Evolutionary conservation across 2,113 vertebrate genomes (phyloP).

Genomic region (Leuciscus idus): DNA sequence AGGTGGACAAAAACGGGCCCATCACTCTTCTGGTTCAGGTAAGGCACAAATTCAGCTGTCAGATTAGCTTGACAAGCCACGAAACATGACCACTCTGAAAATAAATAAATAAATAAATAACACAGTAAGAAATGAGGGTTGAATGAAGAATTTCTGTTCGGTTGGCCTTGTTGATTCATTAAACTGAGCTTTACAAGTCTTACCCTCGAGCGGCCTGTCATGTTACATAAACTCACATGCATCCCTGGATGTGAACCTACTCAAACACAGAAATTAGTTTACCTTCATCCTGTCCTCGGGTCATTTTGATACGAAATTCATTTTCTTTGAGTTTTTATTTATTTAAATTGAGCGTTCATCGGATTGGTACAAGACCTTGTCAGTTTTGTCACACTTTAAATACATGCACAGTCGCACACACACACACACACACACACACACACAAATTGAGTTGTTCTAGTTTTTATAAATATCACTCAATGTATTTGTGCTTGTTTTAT

Average conservation of each 20-base stretch:
- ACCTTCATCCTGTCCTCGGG: too few species aligned
- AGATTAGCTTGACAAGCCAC: neutral
- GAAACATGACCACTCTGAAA: neutral
- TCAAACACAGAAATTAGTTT: neutral
- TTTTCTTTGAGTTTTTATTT: too few species aligned
- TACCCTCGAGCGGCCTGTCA: conserved; percentile 3
- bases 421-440: too few species aligned
- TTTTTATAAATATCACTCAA: too few species aligned
- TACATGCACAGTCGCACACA: too few species aligned
- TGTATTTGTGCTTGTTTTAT: too few species aligned
- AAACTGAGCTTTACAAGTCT: neutral
- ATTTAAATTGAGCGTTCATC: too few species aligned
- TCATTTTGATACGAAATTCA: too few species aligned
- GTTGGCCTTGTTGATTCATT: neutral
- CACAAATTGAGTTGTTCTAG: too few species aligned
- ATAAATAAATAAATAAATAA: neutral
- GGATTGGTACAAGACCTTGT: too few species aligned
- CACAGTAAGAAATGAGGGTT: neutral
- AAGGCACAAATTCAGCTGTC: neutral
- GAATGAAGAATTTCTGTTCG: neutral
- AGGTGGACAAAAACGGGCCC: conserved; percentile 97
- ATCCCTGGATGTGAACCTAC: neutral
- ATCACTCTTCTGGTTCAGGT: conserved; percentile 85
- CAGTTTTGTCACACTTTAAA: too few species aligned
- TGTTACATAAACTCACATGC: neutral